Evolutionary conservation across 2,888 invertebrate species (phyloP).

Genomic region (Didymodactylos carnosus): DNA sequence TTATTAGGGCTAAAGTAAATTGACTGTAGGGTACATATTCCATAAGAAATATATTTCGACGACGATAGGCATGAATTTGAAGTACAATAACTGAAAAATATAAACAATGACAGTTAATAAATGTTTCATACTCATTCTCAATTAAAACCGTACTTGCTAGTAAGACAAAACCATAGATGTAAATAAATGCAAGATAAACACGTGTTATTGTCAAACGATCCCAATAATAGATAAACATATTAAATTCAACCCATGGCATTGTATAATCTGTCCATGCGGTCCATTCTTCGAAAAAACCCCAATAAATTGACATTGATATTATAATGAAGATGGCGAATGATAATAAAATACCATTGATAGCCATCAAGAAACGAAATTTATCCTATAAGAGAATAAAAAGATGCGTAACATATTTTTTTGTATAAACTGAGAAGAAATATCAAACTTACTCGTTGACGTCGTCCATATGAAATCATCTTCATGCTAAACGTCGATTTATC

Average conservation of each 20-base stretch:
- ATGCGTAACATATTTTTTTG: too few species aligned
- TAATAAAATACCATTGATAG: conserved; percentile 8
- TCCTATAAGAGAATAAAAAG: neutral
- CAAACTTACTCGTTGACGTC: neutral
- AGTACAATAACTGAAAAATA: neutral
- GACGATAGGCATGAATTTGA: conserved; percentile 10
- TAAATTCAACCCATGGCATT: conserved; percentile 12
- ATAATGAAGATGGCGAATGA: conserved; percentile 6
- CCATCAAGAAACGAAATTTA: neutral
- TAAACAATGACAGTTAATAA: neutral
- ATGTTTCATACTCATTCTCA: neutral
- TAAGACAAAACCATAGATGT: conserved; percentile 11
- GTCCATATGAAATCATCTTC: too few species aligned
- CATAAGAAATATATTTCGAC: conserved; percentile 4
- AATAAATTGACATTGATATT: conserved; percentile 6
- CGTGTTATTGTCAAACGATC: conserved; percentile 12
- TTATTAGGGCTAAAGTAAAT: conserved; percentile 5
- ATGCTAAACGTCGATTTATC: too few species aligned
- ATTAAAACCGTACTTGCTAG: neutral
- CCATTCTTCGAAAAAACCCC: conserved; percentile 12
- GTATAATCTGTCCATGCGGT: conserved; percentile 13
- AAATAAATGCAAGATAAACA: conserved; percentile 4
- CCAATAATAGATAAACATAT: conserved; percentile 14
- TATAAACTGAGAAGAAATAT: too few species aligned
- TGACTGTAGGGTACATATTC: conserved; percentile 3